phyloP scores from a whole-genome alignment of 64 coral and sea anemone species.

The Montipora foliosa region DNA sequence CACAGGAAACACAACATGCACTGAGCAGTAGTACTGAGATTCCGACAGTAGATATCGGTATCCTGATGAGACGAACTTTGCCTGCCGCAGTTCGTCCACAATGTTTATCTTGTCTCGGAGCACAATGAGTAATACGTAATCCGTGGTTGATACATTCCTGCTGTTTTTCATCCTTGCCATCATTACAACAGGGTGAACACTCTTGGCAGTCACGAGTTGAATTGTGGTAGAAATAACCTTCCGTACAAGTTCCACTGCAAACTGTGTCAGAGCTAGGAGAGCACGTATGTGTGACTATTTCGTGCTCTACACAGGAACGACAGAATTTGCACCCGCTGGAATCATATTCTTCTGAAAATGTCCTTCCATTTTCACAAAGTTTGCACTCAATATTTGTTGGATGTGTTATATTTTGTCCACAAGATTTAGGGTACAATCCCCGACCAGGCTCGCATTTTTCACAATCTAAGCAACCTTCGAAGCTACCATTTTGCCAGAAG shows the following conservation, averaged over 20 bases:
- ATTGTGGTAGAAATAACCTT: neutral
- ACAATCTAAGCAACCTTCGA: neutral
- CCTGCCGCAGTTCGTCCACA: too few species aligned
- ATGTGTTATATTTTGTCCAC: neutral
- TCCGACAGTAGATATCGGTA: too few species aligned
- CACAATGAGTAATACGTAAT: neutral
- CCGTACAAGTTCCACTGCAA: neutral
- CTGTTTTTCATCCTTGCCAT: neutral
- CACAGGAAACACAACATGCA: too few species aligned
- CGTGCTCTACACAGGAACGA: neutral
- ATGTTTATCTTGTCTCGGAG: neutral
- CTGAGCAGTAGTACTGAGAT: too few species aligned
- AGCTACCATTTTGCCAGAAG: too few species aligned
- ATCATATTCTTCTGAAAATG: neutral
- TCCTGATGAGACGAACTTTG: too few species aligned
- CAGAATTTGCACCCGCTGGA: neutral
- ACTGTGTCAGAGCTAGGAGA: neutral
- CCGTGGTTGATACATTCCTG: conserved; percentile 12
- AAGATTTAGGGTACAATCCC: neutral
- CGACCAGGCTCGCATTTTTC: neutral
- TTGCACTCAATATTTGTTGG: neutral
- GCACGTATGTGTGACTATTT: neutral
- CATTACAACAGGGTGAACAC: conserved; percentile 28
- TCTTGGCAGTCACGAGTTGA: neutral
- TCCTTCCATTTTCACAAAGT: neutral